Conservation (phyloP, 2,113 vertebrate genomes). For the Anhinga rufa region DNA sequence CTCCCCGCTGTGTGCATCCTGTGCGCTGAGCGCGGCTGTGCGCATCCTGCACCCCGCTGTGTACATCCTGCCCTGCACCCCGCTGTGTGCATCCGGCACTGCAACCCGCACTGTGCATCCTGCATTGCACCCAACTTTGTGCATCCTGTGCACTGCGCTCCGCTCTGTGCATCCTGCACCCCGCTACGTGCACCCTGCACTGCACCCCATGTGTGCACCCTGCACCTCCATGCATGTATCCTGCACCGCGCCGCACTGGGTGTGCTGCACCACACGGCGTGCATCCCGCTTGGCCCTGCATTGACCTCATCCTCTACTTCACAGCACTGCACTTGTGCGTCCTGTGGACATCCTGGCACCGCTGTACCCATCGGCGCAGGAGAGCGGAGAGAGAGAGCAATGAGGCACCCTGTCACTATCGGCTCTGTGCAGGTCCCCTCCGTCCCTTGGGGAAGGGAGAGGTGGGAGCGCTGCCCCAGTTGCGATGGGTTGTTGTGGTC, state of each 20-base stretch:
- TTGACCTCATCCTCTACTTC: no score
- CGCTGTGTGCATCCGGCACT: not conserved
- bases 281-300: not conserved
- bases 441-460: not conserved
- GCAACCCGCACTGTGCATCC: no score
- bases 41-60: not conserved
- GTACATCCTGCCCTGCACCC: no score
- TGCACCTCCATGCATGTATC: no score
- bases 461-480: not conserved
- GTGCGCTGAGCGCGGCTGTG: no score
- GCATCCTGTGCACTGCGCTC: no score
- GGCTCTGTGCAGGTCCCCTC: rapidly evolving
- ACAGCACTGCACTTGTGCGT: rapidly evolving
- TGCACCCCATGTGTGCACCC: no score
- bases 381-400: not conserved
- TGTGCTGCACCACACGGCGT: not conserved
- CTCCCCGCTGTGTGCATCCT: not conserved
- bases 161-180: not conserved
- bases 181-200: not conserved
- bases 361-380: not conserved
- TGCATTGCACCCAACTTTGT: not conserved
- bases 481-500: not conserved
- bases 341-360: not conserved
- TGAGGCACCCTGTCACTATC: rapidly evolving
- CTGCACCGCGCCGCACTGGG: not conserved